phyloP scores from a whole-genome alignment of 2,797 vertebrate species.

The Halcyon smyrnensis region DNA sequence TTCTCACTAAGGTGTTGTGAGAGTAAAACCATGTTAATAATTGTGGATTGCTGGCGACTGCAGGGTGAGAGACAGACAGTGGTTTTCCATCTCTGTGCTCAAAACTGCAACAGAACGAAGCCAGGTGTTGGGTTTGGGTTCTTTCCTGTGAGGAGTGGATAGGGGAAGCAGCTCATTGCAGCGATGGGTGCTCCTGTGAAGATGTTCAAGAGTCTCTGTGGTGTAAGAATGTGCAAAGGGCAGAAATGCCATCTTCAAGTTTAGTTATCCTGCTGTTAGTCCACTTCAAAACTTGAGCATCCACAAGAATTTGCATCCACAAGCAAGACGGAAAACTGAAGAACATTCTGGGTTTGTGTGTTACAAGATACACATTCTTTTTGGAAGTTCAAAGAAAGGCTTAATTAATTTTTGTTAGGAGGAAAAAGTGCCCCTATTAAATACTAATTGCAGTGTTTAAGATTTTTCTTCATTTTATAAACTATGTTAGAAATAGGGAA shows the following conservation, averaged over 20 bases:
- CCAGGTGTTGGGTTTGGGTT: not conserved
- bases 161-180: not conserved
- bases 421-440: constrained; percentile 18
- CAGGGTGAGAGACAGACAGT: not conserved
- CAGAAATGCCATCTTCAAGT: not conserved
- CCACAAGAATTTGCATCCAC: not conserved
- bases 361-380: not conserved
- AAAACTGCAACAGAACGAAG: not conserved
- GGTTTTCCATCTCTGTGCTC: not conserved
- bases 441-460: constrained; percentile 39
- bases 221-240: not conserved
- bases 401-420: constrained; percentile 19
- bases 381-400: constrained; percentile 24
- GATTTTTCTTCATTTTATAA: constrained; percentile 60
- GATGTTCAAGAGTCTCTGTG: not conserved
- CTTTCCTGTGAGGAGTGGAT: not conserved
- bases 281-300: not conserved
- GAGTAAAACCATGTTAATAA: constrained; percentile 21
- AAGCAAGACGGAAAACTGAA: not conserved
- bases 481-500: constrained; percentile 41
- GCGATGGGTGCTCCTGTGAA: not conserved
- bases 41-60: not conserved
- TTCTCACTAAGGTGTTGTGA: not conserved
- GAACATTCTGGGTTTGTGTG: not conserved
- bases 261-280: not conserved